These are phyloP conservation scores for Agrotis ipsilon DNA, from an alignment of 2,888 invertebrate genomes.

Conservation along the genomic window DNA sequence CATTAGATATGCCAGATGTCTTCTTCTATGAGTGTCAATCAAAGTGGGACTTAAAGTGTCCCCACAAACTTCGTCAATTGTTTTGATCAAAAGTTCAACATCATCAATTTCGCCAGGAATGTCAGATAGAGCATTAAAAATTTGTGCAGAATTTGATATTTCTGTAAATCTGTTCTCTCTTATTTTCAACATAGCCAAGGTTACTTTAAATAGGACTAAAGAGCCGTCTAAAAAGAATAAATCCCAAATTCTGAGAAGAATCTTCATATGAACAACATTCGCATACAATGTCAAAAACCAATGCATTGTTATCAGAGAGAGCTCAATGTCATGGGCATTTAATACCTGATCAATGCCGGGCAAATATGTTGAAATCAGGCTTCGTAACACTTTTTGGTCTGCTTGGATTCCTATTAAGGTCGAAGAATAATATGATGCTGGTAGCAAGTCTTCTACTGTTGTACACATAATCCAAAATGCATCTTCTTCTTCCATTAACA, in stretches of 20 bases:
- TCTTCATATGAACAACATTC: slow-evolving; percentile 98
- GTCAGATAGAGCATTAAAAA: slow-evolving; percentile 99
- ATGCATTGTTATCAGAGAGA: slow-evolving; percentile 98
- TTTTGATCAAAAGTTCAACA: slow-evolving; percentile 96
- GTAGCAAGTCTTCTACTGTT: slow-evolving; percentile 99
- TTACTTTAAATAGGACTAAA: slow-evolving; percentile 97
- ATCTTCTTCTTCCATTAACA: slow-evolving; percentile 99
- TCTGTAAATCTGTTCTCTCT: slow-evolving; percentile 94
- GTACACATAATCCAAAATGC: slow-evolving; percentile 99
- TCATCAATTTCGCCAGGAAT: slow-evolving; percentile 98
- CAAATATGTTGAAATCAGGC: slow-evolving; percentile 96
- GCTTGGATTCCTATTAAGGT: slow-evolving; percentile 98
- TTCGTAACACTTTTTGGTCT: slow-evolving; percentile 98
- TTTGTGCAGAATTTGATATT: slow-evolving; percentile 98
- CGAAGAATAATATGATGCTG: slow-evolving; percentile 99
- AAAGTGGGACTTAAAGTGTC: slow-evolving; percentile 96
- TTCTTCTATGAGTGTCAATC: slow-evolving; percentile 96
- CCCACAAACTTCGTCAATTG: slow-evolving; percentile 93
- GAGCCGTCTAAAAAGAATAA: slow-evolving; percentile 99
- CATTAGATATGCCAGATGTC: slow-evolving; percentile 98
- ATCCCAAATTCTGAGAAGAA: slow-evolving; percentile 98
- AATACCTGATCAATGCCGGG: slow-evolving; percentile 97
- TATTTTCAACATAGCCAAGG: slow-evolving; percentile 98
- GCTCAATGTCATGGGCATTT: slow-evolving; percentile 98
- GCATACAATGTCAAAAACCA: slow-evolving; percentile 99